Percentiles rank a stretch among this genome's conserved stretches.
Conservation (phyloP, 2,797 vertebrate species). For the Pantherophis vulpinus region DNA sequence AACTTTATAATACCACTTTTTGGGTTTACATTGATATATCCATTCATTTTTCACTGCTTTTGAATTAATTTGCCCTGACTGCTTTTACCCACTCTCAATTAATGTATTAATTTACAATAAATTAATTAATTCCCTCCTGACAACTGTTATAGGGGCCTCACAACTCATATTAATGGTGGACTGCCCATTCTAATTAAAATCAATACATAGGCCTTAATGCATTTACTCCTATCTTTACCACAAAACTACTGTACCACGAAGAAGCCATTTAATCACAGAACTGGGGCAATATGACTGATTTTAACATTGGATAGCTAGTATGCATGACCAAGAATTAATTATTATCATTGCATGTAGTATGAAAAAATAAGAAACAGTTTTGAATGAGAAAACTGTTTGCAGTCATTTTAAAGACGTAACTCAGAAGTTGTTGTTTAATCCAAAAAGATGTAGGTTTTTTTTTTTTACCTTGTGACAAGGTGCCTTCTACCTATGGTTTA, state of each 20-base stretch:
- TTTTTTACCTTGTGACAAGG: background rate
- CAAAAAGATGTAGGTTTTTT: background rate
- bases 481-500: background rate
- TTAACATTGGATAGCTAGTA: constrained; percentile 22
- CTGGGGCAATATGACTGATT: constrained; percentile 17
- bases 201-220: constrained; percentile 54
- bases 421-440: background rate
- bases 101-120: constrained; percentile 64
- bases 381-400: background rate
- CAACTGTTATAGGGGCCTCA: constrained; percentile 58
- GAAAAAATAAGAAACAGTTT: background rate
- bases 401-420: background rate
- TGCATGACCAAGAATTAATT: background rate
- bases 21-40: constrained; percentile 45
- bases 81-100: constrained; percentile 63
- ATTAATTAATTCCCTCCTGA: constrained; percentile 60
- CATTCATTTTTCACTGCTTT: constrained; percentile 33
- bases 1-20: constrained; percentile 57
- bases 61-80: constrained; percentile 56
- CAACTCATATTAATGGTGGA: constrained; percentile 62
- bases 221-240: constrained; percentile 38
- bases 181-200: constrained; percentile 62
- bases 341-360: background rate
- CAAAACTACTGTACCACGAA: constrained; percentile 32
- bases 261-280: constrained; percentile 41